Base-by-base conservation (phyloP, 2,888 invertebrate genomes). In the Linnaemya vulpina region DNA sequence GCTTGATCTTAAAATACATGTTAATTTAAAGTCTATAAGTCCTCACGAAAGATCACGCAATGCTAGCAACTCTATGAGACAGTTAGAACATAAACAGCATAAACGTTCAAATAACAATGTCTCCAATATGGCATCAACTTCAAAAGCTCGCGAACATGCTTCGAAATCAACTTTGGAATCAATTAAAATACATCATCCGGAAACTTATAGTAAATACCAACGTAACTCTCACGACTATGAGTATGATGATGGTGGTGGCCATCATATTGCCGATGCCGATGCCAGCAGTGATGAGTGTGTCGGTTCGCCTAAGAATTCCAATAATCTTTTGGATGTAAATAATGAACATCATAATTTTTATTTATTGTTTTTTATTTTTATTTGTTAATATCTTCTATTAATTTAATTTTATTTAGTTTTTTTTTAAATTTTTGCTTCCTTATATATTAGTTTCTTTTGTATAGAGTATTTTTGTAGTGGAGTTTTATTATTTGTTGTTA, bases 71-170 rank as follows among this genome's bases (percentile, higher is more conserved):
- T 88, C 90, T 62, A 87, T 90, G 76, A 89, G 94, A 83, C 95
- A 95, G 89, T 90, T 95, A 87, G 95, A 95, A 89, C 94, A 95
- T 89, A 92, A 87, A 82, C 95, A 95, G 90, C 94, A 94, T 46
- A 85, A 82, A 67, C 78, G 85, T 62, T 78, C 75, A n/a, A 84
- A 53, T 62, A 79, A 71, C 67, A 75, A 25, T 71, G 51, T 65
- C 71, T 60, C 74, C 15, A 70, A 83, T 55, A 58, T 79, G 79
- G 60, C 84, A 4, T 80, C 88, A 8, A 68, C 84, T 9, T 82
- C 84, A 15, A 86, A 87, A 58, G 74, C 85, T 58, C 84, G 88
- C 30, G 88, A 87, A n/a, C 84, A 87, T 67, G 60, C 85, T 17
- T 74, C 74, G n/a, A 83, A 87, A 49, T 85, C 85, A 53, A 82